Conservation (phyloP, 2,888 invertebrate species). For the Conchocele bisecta region DNA sequence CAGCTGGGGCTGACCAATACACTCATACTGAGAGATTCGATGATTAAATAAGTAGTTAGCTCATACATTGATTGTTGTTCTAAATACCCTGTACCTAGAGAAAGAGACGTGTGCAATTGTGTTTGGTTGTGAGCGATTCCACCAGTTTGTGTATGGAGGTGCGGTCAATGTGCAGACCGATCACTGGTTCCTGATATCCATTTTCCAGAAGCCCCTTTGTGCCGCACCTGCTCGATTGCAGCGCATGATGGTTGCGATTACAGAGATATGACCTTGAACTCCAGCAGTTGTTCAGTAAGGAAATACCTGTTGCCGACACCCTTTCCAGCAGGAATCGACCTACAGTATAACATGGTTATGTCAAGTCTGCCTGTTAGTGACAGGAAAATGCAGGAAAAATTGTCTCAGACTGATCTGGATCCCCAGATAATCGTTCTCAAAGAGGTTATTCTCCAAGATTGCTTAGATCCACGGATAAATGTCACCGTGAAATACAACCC, state of each 20-base stretch:
- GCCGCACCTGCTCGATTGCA: slow-evolving; percentile 27
- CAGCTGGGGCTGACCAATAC: no score
- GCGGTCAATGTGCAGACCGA: slow-evolving; percentile 33
- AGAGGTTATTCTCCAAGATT: slow-evolving; percentile 15
- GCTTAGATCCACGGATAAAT: slow-evolving; percentile 16
- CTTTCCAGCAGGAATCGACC: no score
- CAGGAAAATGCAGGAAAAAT: slow-evolving; percentile 20
- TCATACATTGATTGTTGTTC: no score
- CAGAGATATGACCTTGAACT: slow-evolving; percentile 39
- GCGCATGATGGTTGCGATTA: slow-evolving; percentile 38
- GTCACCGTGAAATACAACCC: not conserved
- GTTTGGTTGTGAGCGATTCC: slow-evolving; percentile 12
- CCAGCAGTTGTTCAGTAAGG: no score
- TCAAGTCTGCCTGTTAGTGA: slow-evolving; percentile 20
- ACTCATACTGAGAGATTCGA: no score
- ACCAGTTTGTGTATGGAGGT: slow-evolving; percentile 27
- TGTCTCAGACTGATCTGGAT: slow-evolving; percentile 5
- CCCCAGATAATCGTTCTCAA: not conserved
- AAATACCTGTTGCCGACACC: no score
- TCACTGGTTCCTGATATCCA: slow-evolving; percentile 34
- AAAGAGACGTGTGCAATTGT: no score
- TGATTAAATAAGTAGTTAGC: no score
- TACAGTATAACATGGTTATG: no score
- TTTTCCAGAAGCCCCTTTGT: slow-evolving; percentile 35
- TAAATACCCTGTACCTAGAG: no score